These are phyloP conservation scores for Cryptophagus acutangulus DNA, from an alignment of 2,888 invertebrate genomes.

Conservation along the genomic window DNA sequence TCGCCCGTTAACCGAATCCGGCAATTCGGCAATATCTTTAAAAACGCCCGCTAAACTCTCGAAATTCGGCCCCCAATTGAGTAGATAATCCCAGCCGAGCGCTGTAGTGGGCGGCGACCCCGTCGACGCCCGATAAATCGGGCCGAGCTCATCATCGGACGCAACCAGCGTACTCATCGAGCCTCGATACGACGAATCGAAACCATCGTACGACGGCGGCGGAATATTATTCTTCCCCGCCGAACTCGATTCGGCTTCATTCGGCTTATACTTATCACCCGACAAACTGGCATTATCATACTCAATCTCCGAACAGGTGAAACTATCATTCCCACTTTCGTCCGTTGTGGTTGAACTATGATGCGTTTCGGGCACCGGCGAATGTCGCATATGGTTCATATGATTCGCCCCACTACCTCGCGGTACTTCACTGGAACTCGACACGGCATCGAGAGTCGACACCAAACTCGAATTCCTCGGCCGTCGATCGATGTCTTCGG, in stretches of 20 bases:
- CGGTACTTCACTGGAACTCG: slow-evolving; percentile 79
- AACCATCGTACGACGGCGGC: slow-evolving; percentile 81
- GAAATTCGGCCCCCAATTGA: slow-evolving; percentile 96
- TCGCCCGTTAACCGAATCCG: slow-evolving; percentile 72
- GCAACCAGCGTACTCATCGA: slow-evolving; percentile 91
- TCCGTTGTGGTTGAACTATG: slow-evolving; percentile 81
- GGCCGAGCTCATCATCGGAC: slow-evolving; percentile 84
- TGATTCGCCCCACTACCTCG: slow-evolving; percentile 64
- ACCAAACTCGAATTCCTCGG: slow-evolving; percentile 87
- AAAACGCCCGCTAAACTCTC: slow-evolving; percentile 93
- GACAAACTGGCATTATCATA: slow-evolving; percentile 86
- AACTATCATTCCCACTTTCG: slow-evolving; percentile 93
- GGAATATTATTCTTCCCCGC: slow-evolving; percentile 61
- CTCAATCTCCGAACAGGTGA: slow-evolving; percentile 97
- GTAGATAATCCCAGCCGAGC: slow-evolving; percentile 87
- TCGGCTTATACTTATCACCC: slow-evolving; percentile 63
- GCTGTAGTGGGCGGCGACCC: slow-evolving; percentile 73
- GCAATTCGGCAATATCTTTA: slow-evolving; percentile 92
- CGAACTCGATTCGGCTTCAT: slow-evolving; percentile 42
- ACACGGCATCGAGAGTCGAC: slow-evolving; percentile 89
- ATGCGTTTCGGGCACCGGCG: slow-evolving; percentile 66
- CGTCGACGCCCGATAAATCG: slow-evolving; percentile 72
- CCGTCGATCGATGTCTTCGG: slow-evolving; percentile 85
- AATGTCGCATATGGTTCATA: slow-evolving; percentile 62
- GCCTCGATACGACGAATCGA: slow-evolving; percentile 90